Conservation (phyloP, 2,113 vertebrate species). For the Danionella cerebrum region DNA sequence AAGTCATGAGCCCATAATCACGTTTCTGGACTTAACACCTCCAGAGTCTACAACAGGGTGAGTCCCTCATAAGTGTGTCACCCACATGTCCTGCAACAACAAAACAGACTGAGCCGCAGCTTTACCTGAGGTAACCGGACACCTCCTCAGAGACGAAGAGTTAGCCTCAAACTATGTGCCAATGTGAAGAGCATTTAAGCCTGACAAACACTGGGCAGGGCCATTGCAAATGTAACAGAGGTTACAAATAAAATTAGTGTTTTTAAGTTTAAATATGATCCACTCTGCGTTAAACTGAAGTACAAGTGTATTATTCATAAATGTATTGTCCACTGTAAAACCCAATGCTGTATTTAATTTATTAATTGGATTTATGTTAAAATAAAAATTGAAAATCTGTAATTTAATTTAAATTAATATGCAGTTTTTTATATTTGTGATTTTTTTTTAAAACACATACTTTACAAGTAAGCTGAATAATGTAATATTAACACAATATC, state of each 20-base stretch:
- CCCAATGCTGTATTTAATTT: too few species aligned
- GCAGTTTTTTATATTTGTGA: too few species aligned
- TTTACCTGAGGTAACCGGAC: slow-evolving; percentile 7
- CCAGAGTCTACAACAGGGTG: not conserved
- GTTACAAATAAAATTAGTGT: not conserved
- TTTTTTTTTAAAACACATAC: too few species aligned
- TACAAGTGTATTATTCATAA: too few species aligned
- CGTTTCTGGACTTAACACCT: slow-evolving; percentile 15
- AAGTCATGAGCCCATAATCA: slow-evolving; percentile 3
- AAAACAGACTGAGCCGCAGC: not conserved
- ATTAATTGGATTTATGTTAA: too few species aligned
- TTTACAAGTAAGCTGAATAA: too few species aligned
- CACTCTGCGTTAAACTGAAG: too few species aligned
- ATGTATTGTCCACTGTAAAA: too few species aligned
- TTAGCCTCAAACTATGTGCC: not conserved
- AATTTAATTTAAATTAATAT: too few species aligned
- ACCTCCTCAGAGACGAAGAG: not conserved
- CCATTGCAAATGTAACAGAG: not conserved
- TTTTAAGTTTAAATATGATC: not conserved
- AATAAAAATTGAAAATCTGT: too few species aligned
- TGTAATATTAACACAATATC: too few species aligned
- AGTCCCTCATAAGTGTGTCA: slow-evolving; percentile 16
- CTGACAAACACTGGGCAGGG: slow-evolving; percentile 1
- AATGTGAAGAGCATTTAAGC: not conserved
- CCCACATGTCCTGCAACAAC: slow-evolving; percentile 9